Evolutionary conservation across 2,113 vertebrate species (phyloP).

Genomic region (Coptodon rendalli): DNA sequence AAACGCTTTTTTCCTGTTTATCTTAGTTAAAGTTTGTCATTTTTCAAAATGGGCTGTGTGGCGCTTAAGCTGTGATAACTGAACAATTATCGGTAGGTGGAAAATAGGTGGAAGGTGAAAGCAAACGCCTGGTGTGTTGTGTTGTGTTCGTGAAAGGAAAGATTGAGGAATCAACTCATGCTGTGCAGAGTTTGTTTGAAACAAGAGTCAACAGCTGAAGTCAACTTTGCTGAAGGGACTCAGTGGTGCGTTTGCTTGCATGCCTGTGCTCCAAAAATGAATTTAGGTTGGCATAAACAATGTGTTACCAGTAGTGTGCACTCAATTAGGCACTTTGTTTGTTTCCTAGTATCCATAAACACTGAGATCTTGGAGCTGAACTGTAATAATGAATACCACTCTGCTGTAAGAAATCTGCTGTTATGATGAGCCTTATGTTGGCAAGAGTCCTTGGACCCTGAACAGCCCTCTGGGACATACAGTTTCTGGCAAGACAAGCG

Average conservation of each 20-base stretch:
- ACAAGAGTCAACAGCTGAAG: neutral
- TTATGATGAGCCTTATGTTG: neutral
- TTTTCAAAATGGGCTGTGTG: neutral
- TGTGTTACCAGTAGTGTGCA: neutral
- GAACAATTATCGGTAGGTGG: neutral
- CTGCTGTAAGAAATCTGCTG: neutral
- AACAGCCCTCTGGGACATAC: neutral
- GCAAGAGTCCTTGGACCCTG: neutral
- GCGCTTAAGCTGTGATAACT: neutral
- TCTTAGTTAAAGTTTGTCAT: neutral
- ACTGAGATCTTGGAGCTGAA: neutral
- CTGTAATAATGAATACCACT: neutral
- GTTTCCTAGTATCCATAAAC: neutral
- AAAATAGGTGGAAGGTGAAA: neutral
- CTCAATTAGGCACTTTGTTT: neutral
- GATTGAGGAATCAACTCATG: neutral
- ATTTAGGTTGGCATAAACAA: neutral
- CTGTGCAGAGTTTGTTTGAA: neutral
- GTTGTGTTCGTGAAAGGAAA: neutral
- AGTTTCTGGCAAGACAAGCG: neutral
- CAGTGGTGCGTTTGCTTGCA: neutral
- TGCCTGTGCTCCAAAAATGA: neutral
- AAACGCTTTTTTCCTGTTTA: constrained; percentile 26
- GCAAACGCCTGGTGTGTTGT: neutral
- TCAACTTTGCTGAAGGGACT: neutral